Evolutionary conservation across 2,797 vertebrate genomes (phyloP), one percentile per base, ranked within the genome.

Genomic region (Urocyon cinereoargenteus): DNA sequence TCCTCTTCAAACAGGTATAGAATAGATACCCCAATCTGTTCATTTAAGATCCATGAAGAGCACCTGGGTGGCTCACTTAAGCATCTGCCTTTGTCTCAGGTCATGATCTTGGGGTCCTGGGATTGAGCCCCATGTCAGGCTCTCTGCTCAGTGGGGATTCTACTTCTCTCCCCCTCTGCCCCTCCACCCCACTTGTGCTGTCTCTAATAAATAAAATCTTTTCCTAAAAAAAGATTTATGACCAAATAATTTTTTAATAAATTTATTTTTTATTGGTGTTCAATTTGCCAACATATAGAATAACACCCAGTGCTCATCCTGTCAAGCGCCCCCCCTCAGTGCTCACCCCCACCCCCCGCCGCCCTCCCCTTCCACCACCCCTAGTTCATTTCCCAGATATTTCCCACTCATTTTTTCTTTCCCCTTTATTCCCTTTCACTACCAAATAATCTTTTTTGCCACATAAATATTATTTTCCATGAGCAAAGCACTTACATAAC

Each of bases 401-500:
- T 45, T 45, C 40, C 40, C 40, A 45, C 40, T 45, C 40, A 45
- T 45, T 45, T 45, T 45, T 45, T 45, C 40, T 45, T 45, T 45
- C 40, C 40, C 7, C 40, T 45, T 45, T 45, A 45, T 45, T 45
- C 40, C 40, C 40, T 45, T 45, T 45, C 40, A 45, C 40, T 45
- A 45, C 40, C 40, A 45, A 45, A 45, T 45, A 45, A 40, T 40
- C 1, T 45, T 45, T 90, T 15, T 55, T 0, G 2, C 6, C 53
- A 0, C 64, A 61, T 34, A 55, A 83, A 73, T 70, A 26, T 87
- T 31, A 75, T 81, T 34, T 91, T 95, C 92, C 1, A 26, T 2
- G 24, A 97, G 5, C 79, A 77, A 79, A 95, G 77, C 78, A 34
- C 81, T 96, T 92, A 18, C 96, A 81, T 0, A 36, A 94, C 97